phyloP scores from a whole-genome alignment of 1,140 invertebrate genomes.

The Macrotrachela quadricornifera region DNA sequence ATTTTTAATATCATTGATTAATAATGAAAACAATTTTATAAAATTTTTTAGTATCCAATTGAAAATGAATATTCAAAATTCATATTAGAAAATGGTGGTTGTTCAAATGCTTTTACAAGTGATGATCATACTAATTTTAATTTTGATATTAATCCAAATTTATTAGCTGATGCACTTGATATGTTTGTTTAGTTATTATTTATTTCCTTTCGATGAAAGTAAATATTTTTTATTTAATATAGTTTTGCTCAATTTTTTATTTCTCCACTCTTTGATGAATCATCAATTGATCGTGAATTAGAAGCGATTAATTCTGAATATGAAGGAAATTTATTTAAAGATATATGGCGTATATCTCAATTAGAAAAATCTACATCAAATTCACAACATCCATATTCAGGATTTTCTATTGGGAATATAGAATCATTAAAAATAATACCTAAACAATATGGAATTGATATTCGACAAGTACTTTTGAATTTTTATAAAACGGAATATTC shows the following conservation, averaged over 20 bases:
- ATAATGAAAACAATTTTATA: background rate
- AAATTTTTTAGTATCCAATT: slow-evolving; percentile 47
- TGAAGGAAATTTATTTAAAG: slow-evolving; percentile 69
- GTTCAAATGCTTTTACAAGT: slow-evolving; percentile 65
- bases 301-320: slow-evolving; percentile 88
- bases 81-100: slow-evolving; percentile 64
- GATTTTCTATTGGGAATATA: slow-evolving; percentile 72
- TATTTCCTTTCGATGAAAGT: background rate
- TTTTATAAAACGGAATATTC: slow-evolving; percentile 84
- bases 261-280: slow-evolving; percentile 65
- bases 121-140: slow-evolving; percentile 74
- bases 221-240: slow-evolving; percentile 7
- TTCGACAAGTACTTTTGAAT: slow-evolving; percentile 60
- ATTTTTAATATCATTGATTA: background rate
- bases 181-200: slow-evolving; percentile 35
- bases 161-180: slow-evolving; percentile 55
- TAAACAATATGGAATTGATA: slow-evolving; percentile 50
- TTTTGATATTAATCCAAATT: slow-evolving; percentile 70
- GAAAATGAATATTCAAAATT: slow-evolving; percentile 58
- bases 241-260: slow-evolving; percentile 88
- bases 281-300: slow-evolving; percentile 66
- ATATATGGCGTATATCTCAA: slow-evolving; percentile 65
- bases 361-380: slow-evolving; percentile 57
- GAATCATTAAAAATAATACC: slow-evolving; percentile 57
- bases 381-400: slow-evolving; percentile 55